These are phyloP conservation scores for Netelia inedita DNA, from an alignment of 2,888 invertebrate genomes.

Conservation along the genomic window DNA sequence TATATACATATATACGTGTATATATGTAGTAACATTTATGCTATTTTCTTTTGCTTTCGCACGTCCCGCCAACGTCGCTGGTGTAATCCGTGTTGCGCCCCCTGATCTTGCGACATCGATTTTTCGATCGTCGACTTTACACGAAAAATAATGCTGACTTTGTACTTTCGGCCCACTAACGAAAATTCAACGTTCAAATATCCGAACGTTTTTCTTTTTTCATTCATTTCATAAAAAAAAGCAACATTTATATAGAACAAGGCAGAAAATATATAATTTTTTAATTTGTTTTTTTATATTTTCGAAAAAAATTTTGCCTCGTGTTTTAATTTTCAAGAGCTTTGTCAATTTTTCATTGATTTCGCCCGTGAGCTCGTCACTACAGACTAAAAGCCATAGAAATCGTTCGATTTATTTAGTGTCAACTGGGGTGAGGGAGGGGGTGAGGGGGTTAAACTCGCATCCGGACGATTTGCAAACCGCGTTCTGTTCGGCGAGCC, in stretches of 20 bases:
- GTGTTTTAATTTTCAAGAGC: conserved; percentile 3
- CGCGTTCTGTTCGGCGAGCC: conserved; percentile 32
- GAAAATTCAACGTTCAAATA: not conserved
- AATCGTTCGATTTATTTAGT: not conserved
- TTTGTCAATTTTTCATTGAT: not conserved
- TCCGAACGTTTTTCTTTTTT: not conserved
- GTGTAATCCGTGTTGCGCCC: not conserved
- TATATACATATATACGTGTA: not conserved
- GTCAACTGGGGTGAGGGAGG: no score
- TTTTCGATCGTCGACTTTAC: conserved; percentile 16
- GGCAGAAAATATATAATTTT: not conserved
- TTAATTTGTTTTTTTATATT: not conserved
- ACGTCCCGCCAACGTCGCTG: not conserved
- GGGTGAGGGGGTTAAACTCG: conserved; percentile 2
- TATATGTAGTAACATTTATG: not conserved
- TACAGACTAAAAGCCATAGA: conserved; percentile 4
- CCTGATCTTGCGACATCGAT: not conserved
- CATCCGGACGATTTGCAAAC: conserved; percentile 63
- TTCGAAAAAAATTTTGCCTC: no score
- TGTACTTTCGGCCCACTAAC: not conserved
- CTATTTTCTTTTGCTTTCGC: not conserved
- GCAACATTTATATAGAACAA: not conserved
- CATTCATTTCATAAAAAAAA: not conserved
- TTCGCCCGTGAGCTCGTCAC: not conserved
- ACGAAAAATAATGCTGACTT: conserved; percentile 20